A percentile compares a stretch with the other conserved stretches of the same genome.
phyloP scores from a whole-genome alignment of 2,888 invertebrate genomes.

The Tiliacea citrago region DNA sequence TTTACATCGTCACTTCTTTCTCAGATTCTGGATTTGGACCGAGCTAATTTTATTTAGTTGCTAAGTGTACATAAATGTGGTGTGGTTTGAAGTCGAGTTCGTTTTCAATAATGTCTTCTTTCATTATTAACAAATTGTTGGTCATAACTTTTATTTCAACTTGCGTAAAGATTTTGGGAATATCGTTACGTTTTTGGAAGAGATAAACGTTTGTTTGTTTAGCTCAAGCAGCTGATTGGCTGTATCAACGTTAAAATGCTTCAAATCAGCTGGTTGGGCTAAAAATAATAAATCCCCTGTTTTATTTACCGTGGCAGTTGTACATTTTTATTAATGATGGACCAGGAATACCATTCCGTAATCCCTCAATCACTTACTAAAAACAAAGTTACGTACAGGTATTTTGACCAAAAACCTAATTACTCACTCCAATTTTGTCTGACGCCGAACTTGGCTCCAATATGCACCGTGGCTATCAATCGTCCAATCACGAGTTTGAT shows the following conservation, averaged over 20 bases:
- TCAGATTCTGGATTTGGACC: slow-evolving; percentile 31
- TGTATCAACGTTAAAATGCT: neutral
- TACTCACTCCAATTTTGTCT: slow-evolving; percentile 68
- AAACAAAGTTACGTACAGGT: slow-evolving; percentile 47
- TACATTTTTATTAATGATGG: slow-evolving; percentile 4
- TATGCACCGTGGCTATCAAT: slow-evolving; percentile 73
- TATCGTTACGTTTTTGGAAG: slow-evolving; percentile 4
- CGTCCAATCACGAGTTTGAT: slow-evolving; percentile 81
- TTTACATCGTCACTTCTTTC: slow-evolving; percentile 33
- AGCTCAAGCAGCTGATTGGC: slow-evolving; percentile 2
- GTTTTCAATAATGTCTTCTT: slow-evolving; percentile 44
- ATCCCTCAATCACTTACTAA: slow-evolving; percentile 33
- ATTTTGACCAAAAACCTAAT: slow-evolving; percentile 66
- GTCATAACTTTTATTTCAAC: slow-evolving; percentile 33
- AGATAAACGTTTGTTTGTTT: slow-evolving; percentile 17
- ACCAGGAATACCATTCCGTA: neutral
- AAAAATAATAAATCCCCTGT: neutral
- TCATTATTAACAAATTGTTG: slow-evolving; percentile 32
- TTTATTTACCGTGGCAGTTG: neutral
- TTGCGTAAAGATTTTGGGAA: neutral
- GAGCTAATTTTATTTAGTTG: slow-evolving; percentile 44
- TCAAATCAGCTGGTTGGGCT: neutral
- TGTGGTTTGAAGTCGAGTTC: slow-evolving; percentile 21
- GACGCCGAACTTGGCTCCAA: slow-evolving; percentile 68
- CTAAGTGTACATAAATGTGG: slow-evolving; percentile 30